Conservation (phyloP, 1,140 invertebrate genomes). For the Drosophila truncata region DNA sequence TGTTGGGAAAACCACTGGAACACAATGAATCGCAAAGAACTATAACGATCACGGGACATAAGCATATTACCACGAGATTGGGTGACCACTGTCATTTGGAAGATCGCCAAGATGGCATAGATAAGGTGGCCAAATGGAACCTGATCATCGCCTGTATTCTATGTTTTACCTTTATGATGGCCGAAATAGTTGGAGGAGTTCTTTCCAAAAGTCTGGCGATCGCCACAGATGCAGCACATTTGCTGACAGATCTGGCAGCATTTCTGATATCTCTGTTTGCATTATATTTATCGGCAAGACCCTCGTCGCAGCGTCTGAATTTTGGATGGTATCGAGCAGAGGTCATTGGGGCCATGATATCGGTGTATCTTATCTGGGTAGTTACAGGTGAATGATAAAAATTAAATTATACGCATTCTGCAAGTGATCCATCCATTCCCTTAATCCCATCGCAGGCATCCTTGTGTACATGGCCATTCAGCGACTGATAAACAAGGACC, state of each 20-base stretch:
- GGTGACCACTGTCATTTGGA: slow-evolving; percentile 91
- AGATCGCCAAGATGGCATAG: slow-evolving; percentile 85
- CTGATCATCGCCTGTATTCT: slow-evolving; percentile 86
- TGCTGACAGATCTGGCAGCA: slow-evolving; percentile 92
- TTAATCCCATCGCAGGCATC: slow-evolving; percentile 86
- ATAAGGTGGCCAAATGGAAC: slow-evolving; percentile 86
- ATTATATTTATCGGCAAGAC: slow-evolving; percentile 88
- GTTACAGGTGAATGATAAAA: slow-evolving; percentile 87
- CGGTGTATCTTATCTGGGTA: slow-evolving; percentile 92
- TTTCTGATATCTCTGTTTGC: slow-evolving; percentile 92
- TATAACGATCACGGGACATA: slow-evolving; percentile 54
- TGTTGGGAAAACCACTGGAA: background rate
- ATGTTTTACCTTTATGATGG: slow-evolving; percentile 88
- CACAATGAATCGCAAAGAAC: slow-evolving; percentile 47
- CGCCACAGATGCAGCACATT: slow-evolving; percentile 93
- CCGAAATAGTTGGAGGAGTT: slow-evolving; percentile 90
- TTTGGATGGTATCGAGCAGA: slow-evolving; percentile 90
- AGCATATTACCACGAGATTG: slow-evolving; percentile 46
- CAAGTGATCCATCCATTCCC: background rate
- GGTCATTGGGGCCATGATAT: slow-evolving; percentile 88
- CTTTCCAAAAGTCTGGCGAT: slow-evolving; percentile 92
- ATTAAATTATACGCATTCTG: background rate
- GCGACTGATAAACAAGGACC: slow-evolving; percentile 90
- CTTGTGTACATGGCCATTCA: slow-evolving; percentile 92
- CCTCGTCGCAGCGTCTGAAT: slow-evolving; percentile 89